phyloP scores from a whole-genome alignment of 2,797 vertebrate genomes.

The Sciaenops ocellatus region DNA sequence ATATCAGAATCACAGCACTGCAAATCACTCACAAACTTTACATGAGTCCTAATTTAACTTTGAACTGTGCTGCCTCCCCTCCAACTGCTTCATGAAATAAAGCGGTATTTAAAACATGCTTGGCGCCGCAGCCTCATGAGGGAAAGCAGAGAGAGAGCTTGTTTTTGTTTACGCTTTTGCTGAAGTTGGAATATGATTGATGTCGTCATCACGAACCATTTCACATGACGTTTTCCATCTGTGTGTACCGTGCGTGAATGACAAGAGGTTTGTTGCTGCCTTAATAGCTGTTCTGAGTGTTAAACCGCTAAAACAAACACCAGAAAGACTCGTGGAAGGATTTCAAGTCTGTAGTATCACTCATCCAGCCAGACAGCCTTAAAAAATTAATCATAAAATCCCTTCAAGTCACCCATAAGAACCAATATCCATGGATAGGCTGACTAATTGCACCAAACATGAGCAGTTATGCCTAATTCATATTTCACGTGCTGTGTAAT shows the following conservation, averaged over 20 bases:
- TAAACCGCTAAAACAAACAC: constrained; percentile 58
- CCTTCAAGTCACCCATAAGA: constrained; percentile 57
- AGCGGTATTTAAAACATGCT: constrained; percentile 42
- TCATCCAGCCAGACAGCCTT: constrained; percentile 45
- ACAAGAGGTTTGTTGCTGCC: constrained; percentile 46
- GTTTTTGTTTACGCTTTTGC: constrained; percentile 62
- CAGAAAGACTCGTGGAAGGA: constrained; percentile 49
- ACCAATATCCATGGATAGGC: constrained; percentile 55
- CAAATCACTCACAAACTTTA: constrained; percentile 54
- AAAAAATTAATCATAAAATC: constrained; percentile 49
- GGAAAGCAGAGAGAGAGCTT: constrained; percentile 14
- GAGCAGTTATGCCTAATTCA: constrained; percentile 56
- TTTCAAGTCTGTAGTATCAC: constrained; percentile 50
- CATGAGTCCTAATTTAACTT: constrained; percentile 53
- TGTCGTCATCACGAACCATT: constrained; percentile 42
- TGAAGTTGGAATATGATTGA: constrained; percentile 34
- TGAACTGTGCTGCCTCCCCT: constrained; percentile 38
- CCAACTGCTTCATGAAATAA: constrained; percentile 48
- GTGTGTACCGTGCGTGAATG: constrained; percentile 32
- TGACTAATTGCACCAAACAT: constrained; percentile 61
- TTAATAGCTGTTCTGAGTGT: constrained; percentile 47
- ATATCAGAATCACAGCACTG: constrained; percentile 1
- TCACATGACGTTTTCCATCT: constrained; percentile 47
- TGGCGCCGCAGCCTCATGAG: constrained; percentile 29
- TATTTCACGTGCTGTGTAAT: constrained; percentile 69